Base-by-base conservation (phyloP, 2,888 invertebrate species). In the Coenonympha glycerion region DNA sequence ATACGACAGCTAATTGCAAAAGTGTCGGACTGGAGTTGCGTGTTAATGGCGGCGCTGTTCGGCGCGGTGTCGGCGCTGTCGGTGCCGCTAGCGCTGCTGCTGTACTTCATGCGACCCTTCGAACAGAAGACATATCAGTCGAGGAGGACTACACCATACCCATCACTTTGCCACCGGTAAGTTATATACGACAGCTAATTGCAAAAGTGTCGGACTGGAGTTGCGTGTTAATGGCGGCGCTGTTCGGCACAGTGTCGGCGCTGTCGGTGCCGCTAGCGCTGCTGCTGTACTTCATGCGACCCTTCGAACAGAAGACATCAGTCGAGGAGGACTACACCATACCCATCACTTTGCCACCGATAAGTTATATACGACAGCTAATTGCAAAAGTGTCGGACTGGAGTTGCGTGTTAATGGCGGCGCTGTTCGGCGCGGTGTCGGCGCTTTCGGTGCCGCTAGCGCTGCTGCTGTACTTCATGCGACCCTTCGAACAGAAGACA, bases 121-220 rank as follows among this genome's bases (percentile, higher is more conserved):
- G 80, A 79, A 52, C 81, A 78, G 66, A 74, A 69, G 52, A 58
- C 64, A 1, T n/a, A n/a, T 62, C 61, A 11, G 54, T 57, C 16
- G 70, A 73, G 9, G 73, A 76, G 11, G 68, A 73, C 21, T 66
- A 58, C 56, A 68, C 60, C 53, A 60, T 74, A 51, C 85, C 80
- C 26, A 64, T 85, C 54, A 82, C 80, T 3, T 71, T 84, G 55
- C 84, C 86, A 9, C 74, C 78, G 49, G 86, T 86, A 64, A 78
- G 84, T 72, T 45, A 16, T 3, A 9, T 26, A 6, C n/a, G n/a
- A n/a, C n/a, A n/a, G n/a, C n/a, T n/a, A n/a, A n/a, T n/a, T n/a
- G n/a, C n/a, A n/a, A n/a, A n/a, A n/a, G n/a, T n/a, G n/a, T n/a
- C n/a, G n/a, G n/a, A n/a, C n/a, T n/a, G n/a, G n/a, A n/a, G n/a